Base-by-base conservation (phyloP, 2,113 vertebrate species). In the Oreochromis spilurus region DNA sequence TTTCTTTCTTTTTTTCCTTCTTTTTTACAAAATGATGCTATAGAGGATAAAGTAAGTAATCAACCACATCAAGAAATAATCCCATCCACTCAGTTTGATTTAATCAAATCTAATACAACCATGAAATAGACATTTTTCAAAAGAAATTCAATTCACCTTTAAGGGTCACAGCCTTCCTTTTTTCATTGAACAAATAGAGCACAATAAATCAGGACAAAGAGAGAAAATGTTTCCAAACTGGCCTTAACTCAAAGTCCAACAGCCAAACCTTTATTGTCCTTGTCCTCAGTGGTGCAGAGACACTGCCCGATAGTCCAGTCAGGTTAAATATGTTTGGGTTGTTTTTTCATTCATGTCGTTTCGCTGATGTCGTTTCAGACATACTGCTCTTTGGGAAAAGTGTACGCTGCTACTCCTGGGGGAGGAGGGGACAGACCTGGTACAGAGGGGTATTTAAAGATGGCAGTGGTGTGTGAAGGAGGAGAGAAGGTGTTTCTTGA, bases 301-400 rank as follows among this genome's bases (percentile, higher is more conserved):
- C 55, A 2, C 29, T 40, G 67, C 26, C 31, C 34, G 19, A 21
- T 2, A 54, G 83, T 91, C 70, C 48, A 53, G 13, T 75, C 45
- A 9, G 50, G 43, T 80, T 82, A 50, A 38, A 53, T n/a, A n/a
- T 34, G 19, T 13, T 36, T 48, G 60, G 29, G 26, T 4, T 0
- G 0, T 9, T 24, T 17, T 86, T 81, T 29, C 5, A 16, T 54
- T 72, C 1, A 2, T 48, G 77, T 72, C 3, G 5, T 52, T 82
- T 85, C 36, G 7, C 14, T 6, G 48, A 8, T 19, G 55, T 79
- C 2, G 1, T 26, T 81, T 97, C 91, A 97, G 80, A 98, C 97
- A 5, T 97, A 97, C 92, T 98, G 97, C 93, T 98, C 97, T 95
- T 98, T 97, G 82, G 97, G 97, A 86, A 97, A 97, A 75, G 97